Base-by-base conservation (phyloP, 2,113 vertebrate genomes). In the Myotis brandtii region DNA sequence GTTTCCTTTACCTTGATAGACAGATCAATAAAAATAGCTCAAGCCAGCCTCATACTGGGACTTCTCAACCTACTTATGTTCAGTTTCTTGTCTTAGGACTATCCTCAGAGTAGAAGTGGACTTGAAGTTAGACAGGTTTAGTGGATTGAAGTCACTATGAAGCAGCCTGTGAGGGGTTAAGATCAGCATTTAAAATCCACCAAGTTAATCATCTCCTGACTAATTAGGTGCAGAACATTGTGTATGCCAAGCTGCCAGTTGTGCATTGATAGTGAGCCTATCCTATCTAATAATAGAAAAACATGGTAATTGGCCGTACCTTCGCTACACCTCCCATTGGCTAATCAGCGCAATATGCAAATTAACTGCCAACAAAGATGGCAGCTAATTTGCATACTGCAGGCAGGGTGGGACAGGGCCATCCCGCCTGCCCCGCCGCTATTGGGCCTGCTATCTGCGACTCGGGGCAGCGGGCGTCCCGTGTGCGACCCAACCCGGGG, bases 41-140 rank as follows among this genome's bases (percentile, higher is more conserved):
- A 96, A 27, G 27, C 32, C 50, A 43, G 30, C 48, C 54, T 75
- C 43, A 69, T 9, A 73, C 43, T 77, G 27, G 25, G 40, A 86
- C 17, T 91, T 90, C 66, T 76, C 23, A 75, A 43, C 25, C 54
- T 89, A 48, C 76, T 54, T 93, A 5, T 82, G 23, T 96, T 90
- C 40, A 66, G 30, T 84, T 93, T 92, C 23, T 88, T 94, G 8
- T 64, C 80, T 89, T 59, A 95, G 50, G 17, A 92, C 83, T 88
- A 34, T 54, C 75, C 46, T 76, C 48, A 93, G 30, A 81, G 27
- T 73, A 93, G 32, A 91, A 48, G 8, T 66, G 32, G 20, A 17
- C 72, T 87, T 95, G 46, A 95, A 69, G 5, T 89, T 87, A 88
- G n/a, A 66, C 8, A 79, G 25, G 14, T 46, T 85, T 89, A 50